A percentile compares a stretch with the other conserved stretches of the same genome.
These are phyloP conservation scores for Pachyuromys duprasi DNA, from an alignment of 2,797 vertebrate species.

Conservation along the genomic window DNA sequence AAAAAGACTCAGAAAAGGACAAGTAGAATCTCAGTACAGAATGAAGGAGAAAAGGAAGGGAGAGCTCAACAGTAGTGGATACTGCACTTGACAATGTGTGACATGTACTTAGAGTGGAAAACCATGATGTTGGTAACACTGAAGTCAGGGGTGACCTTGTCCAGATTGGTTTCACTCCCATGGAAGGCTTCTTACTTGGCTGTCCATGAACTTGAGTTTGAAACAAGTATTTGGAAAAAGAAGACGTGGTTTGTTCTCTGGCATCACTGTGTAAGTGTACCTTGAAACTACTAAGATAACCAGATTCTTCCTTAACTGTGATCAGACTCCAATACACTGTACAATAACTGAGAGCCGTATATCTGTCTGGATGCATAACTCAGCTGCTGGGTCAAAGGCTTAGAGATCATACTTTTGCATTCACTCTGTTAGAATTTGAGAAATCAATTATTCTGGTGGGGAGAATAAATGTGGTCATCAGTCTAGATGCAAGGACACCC, in stretches of 20 bases:
- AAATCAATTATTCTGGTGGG: not conserved
- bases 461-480: rapidly evolving
- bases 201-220: not conserved
- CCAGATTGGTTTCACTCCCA: not conserved
- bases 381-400: not conserved
- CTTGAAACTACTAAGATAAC: not conserved
- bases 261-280: not conserved
- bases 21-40: not conserved
- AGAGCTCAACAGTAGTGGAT: not conserved
- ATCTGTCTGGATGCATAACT: not conserved
- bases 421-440: not conserved
- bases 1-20: not conserved
- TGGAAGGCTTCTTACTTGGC: not conserved
- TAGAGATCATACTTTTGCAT: not conserved
- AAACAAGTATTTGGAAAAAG: not conserved
- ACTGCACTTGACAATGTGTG: not conserved
- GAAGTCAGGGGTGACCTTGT: not conserved
- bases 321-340: not conserved
- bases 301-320: not conserved
- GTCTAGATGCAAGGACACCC: not conserved
- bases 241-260: not conserved
- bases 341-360: not conserved
- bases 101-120: not conserved
- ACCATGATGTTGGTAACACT: not conserved
- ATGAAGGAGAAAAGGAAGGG: not conserved